These are phyloP conservation scores for Unio delphinus DNA, from an alignment of 2,888 invertebrate species.

Conservation along the genomic window DNA sequence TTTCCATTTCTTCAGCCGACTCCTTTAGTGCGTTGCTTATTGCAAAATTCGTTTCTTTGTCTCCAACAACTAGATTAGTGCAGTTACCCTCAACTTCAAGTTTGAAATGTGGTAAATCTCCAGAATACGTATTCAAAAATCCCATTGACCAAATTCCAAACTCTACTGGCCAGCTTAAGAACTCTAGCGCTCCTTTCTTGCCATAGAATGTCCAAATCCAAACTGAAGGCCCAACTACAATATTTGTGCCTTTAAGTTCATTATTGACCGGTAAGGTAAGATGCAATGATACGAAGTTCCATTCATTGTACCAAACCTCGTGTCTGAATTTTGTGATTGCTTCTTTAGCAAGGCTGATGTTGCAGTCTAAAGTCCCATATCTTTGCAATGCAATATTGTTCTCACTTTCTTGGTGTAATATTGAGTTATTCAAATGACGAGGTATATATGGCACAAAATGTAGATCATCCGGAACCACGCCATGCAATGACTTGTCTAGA, in stretches of 20 bases:
- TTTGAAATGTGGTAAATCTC: conserved; percentile 7
- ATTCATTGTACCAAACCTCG: conserved; percentile 6
- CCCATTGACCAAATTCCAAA: conserved; percentile 37
- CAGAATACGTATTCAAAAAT: conserved; percentile 12
- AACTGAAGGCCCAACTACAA: conserved; percentile 9
- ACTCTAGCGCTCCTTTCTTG: conserved; percentile 20
- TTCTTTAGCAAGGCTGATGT: too few species aligned
- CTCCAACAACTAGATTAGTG: conserved; percentile 21
- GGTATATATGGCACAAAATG: too few species aligned
- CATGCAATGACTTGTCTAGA: too few species aligned
- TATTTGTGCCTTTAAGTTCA: neutral
- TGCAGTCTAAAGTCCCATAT: too few species aligned
- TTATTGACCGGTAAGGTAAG: conserved; percentile 1
- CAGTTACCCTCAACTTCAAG: conserved; percentile 22
- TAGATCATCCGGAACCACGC: too few species aligned
- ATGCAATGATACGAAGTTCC: conserved; percentile 20
- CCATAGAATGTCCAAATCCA: conserved; percentile 42
- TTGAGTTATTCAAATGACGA: too few species aligned
- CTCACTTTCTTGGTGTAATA: too few species aligned
- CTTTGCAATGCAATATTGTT: too few species aligned
- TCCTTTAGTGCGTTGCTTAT: conserved; percentile 14
- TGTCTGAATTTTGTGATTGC: conserved; percentile 14
- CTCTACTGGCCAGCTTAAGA: conserved; percentile 33
- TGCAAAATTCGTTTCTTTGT: conserved; percentile 9
- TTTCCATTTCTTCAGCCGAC: conserved; percentile 7